phyloP scores from a whole-genome alignment of 2,797 vertebrate species.

The Hemitrygon akajei region DNA sequence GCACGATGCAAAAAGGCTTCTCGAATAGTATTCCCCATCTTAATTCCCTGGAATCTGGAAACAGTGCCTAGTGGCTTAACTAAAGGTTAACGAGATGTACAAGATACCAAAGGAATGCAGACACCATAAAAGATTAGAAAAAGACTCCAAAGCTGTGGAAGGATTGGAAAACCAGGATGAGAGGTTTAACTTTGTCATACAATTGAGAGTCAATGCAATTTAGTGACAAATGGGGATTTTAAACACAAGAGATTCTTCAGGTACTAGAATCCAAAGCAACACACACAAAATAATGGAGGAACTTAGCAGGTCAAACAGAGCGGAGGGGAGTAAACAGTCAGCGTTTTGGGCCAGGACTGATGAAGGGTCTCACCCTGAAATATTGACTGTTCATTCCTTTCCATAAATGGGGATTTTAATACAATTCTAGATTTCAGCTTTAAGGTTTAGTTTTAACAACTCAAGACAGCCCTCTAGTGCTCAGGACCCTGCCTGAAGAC shows the following conservation, averaged over 20 bases:
- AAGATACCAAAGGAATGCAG: not conserved
- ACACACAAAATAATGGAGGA: too few relatives aligned
- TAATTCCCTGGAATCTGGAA: not conserved
- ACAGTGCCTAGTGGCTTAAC: not conserved
- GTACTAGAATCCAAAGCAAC: too few relatives aligned
- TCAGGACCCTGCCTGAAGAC: not conserved
- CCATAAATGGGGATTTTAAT: too few relatives aligned
- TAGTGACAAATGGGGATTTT: not conserved
- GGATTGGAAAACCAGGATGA: not conserved
- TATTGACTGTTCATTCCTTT: too few relatives aligned
- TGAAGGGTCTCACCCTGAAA: too few relatives aligned
- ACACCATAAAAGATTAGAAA: not conserved
- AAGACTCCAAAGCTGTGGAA: not conserved
- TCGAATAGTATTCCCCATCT: not conserved
- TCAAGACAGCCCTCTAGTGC: not conserved
- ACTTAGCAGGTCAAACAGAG: too few relatives aligned
- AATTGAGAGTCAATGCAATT: not conserved
- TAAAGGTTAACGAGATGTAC: not conserved
- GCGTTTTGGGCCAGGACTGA: too few relatives aligned
- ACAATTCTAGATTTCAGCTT: too few relatives aligned
- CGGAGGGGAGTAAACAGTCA: too few relatives aligned
- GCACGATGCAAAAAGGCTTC: not conserved
- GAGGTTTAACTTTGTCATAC: not conserved
- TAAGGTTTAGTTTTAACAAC: too few relatives aligned
- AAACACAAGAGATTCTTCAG: too few relatives aligned